These are phyloP conservation scores for Noctuana brunneofusca DNA, from an alignment of 2,888 invertebrate species.

Conservation along the genomic window DNA sequence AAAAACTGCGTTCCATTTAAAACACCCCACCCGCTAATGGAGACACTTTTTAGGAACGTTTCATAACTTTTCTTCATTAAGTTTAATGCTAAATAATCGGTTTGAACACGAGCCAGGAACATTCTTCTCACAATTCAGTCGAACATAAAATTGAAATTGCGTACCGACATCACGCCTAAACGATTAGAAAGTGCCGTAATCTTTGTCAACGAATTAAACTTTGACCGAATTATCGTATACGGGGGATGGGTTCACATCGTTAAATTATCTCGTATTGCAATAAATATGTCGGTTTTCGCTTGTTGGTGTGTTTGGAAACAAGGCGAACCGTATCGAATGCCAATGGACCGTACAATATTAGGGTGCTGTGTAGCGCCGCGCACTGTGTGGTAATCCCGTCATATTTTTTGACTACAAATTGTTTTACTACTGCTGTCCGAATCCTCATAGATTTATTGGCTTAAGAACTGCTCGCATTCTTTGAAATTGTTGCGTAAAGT, in stretches of 20 bases:
- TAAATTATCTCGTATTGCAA: constrained; percentile 77
- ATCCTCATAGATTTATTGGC: constrained; percentile 44
- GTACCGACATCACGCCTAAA: constrained; percentile 64
- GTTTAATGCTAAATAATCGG: constrained; percentile 57
- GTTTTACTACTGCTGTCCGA: constrained; percentile 38
- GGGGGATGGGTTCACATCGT: constrained; percentile 75
- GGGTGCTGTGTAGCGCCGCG: constrained; percentile 43
- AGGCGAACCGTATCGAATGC: constrained; percentile 69
- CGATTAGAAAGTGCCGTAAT: constrained; percentile 68
- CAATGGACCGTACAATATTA: constrained; percentile 69
- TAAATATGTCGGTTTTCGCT: constrained; percentile 70
- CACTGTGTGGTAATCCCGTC: constrained; percentile 55
- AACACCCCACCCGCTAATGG: background rate
- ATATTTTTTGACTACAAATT: constrained; percentile 44
- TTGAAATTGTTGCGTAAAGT: constrained; percentile 26
- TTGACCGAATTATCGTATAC: constrained; percentile 76
- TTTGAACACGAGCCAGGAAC: constrained; percentile 39
- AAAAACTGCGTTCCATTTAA: background rate
- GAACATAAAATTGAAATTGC: constrained; percentile 71
- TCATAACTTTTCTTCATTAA: constrained; percentile 50
- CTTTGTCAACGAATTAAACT: constrained; percentile 81
- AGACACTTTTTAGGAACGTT: constrained; percentile 25
- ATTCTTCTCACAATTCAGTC: constrained; percentile 71
- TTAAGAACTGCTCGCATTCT: constrained; percentile 29
- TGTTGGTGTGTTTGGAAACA: constrained; percentile 73